Evolutionary conservation across 1,140 invertebrate genomes (phyloP).

Genomic region (Drosophila tani): DNA sequence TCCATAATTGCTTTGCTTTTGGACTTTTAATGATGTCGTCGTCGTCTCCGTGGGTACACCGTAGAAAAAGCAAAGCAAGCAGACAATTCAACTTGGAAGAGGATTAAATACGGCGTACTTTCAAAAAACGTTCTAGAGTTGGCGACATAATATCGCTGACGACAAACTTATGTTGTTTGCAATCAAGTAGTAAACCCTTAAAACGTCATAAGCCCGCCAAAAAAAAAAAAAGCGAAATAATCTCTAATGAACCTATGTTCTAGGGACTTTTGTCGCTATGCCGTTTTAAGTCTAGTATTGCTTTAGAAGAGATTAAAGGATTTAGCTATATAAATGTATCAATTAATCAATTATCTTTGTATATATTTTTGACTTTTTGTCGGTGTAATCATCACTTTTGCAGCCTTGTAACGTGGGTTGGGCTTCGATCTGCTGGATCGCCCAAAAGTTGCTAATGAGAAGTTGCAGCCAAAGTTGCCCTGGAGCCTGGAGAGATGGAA

Average conservation of each 20-base stretch:
- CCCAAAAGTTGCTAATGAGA: conserved; percentile 36
- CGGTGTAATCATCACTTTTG: conserved; percentile 60
- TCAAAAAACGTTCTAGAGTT: not conserved
- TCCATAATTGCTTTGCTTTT: conserved; percentile 83
- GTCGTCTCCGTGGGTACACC: conserved; percentile 11
- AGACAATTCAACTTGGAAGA: not conserved
- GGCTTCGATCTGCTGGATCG: conserved; percentile 8
- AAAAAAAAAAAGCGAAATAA: too few species aligned
- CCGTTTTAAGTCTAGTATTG: too few species aligned
- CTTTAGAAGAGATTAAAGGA: too few species aligned
- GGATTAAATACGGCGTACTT: not conserved
- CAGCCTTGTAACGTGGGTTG: conserved; percentile 50
- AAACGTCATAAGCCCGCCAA: too few species aligned
- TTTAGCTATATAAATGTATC: too few species aligned
- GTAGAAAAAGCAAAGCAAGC: not conserved
- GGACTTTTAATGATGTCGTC: conserved; percentile 81
- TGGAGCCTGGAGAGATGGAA: not conserved
- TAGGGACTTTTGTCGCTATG: too few species aligned
- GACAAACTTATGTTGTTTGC: too few species aligned
- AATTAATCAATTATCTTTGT: not conserved
- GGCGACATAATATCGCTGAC: too few species aligned
- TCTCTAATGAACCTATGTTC: too few species aligned
- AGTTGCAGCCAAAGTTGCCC: conserved; percentile 4
- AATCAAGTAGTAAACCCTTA: too few species aligned
- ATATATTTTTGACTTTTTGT: not conserved